These are phyloP conservation scores for Blastomussa wellsi DNA, from an alignment of 92 coral and sea anemone genomes.

Conservation along the genomic window DNA sequence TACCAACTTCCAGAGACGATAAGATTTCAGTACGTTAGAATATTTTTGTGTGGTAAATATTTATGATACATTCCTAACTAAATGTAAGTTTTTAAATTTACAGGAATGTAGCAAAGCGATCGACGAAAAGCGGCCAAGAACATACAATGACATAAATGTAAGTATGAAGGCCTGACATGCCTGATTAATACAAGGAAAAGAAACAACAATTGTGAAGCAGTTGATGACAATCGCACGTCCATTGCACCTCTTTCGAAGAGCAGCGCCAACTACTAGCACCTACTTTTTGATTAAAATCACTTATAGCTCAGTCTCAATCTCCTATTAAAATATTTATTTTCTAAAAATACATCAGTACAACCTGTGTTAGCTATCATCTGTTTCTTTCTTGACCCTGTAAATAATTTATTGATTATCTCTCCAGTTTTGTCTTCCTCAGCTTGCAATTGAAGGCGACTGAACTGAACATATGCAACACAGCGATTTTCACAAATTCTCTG, in stretches of 20 bases:
- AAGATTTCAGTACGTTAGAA: background rate
- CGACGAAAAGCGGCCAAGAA: background rate
- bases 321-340: background rate
- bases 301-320: background rate
- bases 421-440: background rate
- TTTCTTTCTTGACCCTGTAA: background rate
- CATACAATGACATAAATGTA: background rate
- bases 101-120: background rate
- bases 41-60: background rate
- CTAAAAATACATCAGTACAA: background rate
- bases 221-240: background rate
- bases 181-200: background rate
- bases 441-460: background rate
- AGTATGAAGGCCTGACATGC: background rate
- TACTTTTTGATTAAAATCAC: background rate
- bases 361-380: background rate
- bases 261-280: background rate
- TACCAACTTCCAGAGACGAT: background rate
- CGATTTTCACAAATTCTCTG: background rate
- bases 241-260: background rate
- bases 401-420: constrained; percentile 4
- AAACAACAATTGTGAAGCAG: background rate
- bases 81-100: background rate
- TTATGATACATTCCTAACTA: background rate
- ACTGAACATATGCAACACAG: background rate